A percentile compares a stretch with the other conserved stretches of the same genome.
Evolutionary conservation across 2,888 invertebrate species (phyloP).

Genomic region (Euclidia mi): DNA sequence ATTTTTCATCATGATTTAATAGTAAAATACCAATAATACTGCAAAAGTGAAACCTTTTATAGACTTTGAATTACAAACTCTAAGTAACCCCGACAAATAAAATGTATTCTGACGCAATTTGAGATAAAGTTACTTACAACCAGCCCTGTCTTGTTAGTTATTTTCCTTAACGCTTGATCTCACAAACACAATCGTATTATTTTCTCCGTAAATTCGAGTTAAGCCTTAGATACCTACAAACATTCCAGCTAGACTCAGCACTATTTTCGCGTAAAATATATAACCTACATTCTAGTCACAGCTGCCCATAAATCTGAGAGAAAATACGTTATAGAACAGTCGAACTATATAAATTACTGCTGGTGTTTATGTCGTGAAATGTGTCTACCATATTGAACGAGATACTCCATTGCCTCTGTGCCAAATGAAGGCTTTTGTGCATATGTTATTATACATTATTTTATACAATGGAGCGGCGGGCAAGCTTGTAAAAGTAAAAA

Average conservation of each 20-base stretch:
- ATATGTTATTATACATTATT: too few species aligned
- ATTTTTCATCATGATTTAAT: too few species aligned
- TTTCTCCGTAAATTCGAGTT: background rate
- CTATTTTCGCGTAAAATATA: background rate
- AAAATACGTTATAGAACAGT: background rate
- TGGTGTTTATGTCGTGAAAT: background rate
- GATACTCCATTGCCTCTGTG: too few species aligned
- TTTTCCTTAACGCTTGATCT: slow-evolving; percentile 5
- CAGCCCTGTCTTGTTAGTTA: slow-evolving; percentile 6
- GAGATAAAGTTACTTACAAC: background rate
- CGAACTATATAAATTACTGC: background rate
- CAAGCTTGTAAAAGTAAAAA: too few species aligned
- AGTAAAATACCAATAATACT: too few species aligned
- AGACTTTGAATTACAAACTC: too few species aligned
- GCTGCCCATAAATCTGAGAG: slow-evolving; percentile 5
- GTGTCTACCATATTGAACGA: too few species aligned
- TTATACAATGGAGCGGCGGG: too few species aligned
- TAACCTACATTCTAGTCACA: slow-evolving; percentile 1
- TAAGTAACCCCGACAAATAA: too few species aligned
- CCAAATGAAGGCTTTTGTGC: too few species aligned
- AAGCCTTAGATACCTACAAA: background rate
- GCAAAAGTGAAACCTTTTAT: too few species aligned
- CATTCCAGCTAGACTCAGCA: background rate
- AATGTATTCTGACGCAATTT: too few species aligned
- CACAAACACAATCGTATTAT: slow-evolving; percentile 5